Evolutionary conservation across 2,113 vertebrate species (phyloP).

Genomic region (Crotalus viridis): DNA sequence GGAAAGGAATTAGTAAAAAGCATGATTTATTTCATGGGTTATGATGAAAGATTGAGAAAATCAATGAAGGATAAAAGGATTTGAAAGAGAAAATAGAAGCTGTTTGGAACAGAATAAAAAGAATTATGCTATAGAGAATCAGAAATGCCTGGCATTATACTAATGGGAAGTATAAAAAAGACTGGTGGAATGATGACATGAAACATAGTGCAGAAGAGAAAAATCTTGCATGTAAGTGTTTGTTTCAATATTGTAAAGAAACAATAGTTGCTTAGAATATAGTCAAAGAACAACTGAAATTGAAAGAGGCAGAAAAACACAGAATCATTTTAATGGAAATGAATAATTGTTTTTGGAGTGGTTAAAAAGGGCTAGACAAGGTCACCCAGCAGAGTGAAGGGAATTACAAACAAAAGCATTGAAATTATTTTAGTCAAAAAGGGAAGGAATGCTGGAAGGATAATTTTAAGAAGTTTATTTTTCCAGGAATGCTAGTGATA

Average conservation of each 20-base stretch:
- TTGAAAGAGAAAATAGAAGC: background rate
- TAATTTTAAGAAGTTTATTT: background rate
- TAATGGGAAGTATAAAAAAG: background rate
- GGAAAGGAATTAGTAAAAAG: background rate
- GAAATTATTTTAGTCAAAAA: background rate
- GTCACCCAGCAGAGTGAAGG: background rate
- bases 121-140: background rate
- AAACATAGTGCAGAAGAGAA: background rate
- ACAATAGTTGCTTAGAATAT: background rate
- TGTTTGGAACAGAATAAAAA: background rate
- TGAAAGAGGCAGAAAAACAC: background rate
- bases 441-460: background rate
- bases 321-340: background rate
- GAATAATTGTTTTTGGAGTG: background rate
- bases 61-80: background rate
- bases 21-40: background rate
- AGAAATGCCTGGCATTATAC: background rate
- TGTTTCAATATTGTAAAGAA: background rate
- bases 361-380: background rate
- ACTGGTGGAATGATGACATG: background rate
- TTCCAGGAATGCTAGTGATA: background rate
- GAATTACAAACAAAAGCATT: background rate
- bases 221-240: background rate
- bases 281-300: background rate
- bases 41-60: background rate